These are phyloP conservation scores for Tolypeutes matacus DNA, from an alignment of 2,797 vertebrate species.

Conservation along the genomic window DNA sequence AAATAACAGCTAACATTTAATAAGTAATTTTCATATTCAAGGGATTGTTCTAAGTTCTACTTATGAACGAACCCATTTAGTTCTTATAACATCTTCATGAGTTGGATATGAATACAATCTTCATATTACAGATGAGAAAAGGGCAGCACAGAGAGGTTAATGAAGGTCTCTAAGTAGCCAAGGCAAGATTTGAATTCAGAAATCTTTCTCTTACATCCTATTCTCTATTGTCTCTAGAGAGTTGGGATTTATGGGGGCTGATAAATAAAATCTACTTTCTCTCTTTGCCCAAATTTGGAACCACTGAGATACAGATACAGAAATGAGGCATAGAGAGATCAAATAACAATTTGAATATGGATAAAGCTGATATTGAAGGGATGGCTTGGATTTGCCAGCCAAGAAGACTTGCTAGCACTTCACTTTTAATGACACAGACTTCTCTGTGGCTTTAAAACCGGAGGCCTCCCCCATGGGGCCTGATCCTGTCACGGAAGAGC, in stretches of 20 bases:
- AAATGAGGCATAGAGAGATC: not conserved
- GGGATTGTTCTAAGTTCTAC: not conserved
- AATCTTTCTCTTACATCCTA: not conserved
- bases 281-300: not conserved
- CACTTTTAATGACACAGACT: not conserved
- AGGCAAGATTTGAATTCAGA: not conserved
- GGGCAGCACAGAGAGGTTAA: not conserved
- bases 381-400: not conserved
- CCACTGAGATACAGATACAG: not conserved
- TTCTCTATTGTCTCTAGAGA: not conserved
- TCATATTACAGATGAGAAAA: not conserved
- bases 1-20: not conserved
- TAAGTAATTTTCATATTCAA: not conserved
- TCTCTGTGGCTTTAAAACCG: not conserved
- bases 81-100: not conserved
- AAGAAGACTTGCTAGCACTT: not conserved
- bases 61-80: not conserved
- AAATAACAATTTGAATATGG: not conserved
- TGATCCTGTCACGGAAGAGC: not conserved
- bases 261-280: not conserved
- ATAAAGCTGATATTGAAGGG: not conserved
- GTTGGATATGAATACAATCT: not conserved
- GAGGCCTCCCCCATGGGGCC: not conserved
- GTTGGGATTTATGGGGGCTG: not conserved
- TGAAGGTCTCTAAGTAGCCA: not conserved